Evolutionary conservation across 2,113 vertebrate species (phyloP), one percentile per base, ranked within the genome.

Genomic region (Sigmodon hispidus): DNA sequence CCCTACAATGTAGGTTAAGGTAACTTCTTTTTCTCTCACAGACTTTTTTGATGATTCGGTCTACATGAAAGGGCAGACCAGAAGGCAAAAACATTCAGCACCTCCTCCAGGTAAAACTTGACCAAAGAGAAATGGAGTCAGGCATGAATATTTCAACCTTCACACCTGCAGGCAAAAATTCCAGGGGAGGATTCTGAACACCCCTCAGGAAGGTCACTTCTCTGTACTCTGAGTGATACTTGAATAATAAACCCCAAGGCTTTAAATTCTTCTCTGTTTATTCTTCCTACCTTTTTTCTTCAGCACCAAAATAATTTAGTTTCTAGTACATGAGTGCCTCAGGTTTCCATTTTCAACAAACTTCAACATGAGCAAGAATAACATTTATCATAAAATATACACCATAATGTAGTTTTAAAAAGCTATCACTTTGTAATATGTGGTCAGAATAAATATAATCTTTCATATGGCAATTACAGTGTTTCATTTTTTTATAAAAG

Each of bases 31-130:
- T 72, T 91, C 21, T 91, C 6, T 17, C 19, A 5, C 3, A 91
- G 40, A 79, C 7, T 67, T 77, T 29, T 69, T 80, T 59, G 52
- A 83, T 87, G 2, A 48, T 83, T 55, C 45, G 89, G 65, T 81
- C 43, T 65, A 94, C 55, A 91, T 63, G 57, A 43, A 93, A 96
- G 59, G 15, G 24, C 31, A 93, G 61, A 69, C 11, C 17, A 83
- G 36, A 95, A 86, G 50, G 29, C 45, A 87, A 93, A 91, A 92
- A 76, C 83, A 63, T 79, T 8, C 34, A 89, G 76, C 24, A 94
- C 40, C 7, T 67, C 75, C 61, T 94, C 40, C 29, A 87, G 61
- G 45, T 87, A 83, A 87, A 95, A 10, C 24, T 84, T 34, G 63
- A 50, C n/a, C 26, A 70, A 73, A 88, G 9, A 7, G 7, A 48